Conservation (phyloP, 2,113 vertebrate genomes). For the Baryphthengus martii region DNA sequence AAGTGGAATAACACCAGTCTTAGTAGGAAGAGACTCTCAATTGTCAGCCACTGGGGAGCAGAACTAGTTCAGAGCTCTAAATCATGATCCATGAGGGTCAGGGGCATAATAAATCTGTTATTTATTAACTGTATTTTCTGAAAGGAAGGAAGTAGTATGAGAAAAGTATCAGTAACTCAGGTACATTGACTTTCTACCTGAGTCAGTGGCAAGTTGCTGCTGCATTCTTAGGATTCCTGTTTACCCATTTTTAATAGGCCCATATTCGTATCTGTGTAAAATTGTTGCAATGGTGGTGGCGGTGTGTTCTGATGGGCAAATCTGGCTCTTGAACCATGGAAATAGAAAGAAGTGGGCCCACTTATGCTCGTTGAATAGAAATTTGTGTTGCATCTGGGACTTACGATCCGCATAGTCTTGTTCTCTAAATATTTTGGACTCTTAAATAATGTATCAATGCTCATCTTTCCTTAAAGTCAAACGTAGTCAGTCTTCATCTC, state of each 20-base stretch:
- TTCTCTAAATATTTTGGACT: neutral
- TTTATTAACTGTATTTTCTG: neutral
- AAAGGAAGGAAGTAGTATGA: neutral
- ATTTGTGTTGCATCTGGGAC: neutral
- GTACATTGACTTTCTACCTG: neutral
- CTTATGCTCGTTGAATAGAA: neutral
- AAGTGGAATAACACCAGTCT: fast-evolving
- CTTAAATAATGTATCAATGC: neutral
- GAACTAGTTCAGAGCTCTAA: neutral
- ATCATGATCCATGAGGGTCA: neutral
- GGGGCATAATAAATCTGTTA: neutral
- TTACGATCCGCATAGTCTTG: neutral
- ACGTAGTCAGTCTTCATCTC: neutral
- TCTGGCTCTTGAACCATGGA: neutral
- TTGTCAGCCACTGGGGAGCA: neutral
- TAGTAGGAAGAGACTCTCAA: neutral
- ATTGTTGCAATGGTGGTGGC: neutral
- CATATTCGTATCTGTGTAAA: neutral
- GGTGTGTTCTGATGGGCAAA: neutral
- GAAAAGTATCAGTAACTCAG: fast-evolving
- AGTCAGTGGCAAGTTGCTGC: neutral
- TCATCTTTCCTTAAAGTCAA: neutral
- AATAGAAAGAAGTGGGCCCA: neutral
- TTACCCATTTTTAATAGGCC: neutral
- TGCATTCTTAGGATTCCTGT: neutral